A percentile compares a stretch with the other conserved stretches of the same genome.
phyloP scores from a whole-genome alignment of 2,113 vertebrate species.

The Canis aureus region DNA sequence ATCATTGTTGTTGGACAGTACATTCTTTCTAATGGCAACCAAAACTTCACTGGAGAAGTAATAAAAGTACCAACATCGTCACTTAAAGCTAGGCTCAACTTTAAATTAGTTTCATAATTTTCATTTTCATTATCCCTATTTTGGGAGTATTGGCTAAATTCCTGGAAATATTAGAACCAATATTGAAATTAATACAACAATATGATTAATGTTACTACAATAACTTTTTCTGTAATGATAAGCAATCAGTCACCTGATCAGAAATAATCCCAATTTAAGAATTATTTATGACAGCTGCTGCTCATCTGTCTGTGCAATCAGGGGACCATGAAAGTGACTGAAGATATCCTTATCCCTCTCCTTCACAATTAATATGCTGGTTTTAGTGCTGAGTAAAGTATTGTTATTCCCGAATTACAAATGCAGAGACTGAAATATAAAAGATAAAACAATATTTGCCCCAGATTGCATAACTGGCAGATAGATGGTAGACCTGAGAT shows the following conservation, averaged over 20 bases:
- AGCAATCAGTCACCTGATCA: not conserved
- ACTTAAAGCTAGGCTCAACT: not conserved
- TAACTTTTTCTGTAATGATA: not conserved
- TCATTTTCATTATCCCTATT: not conserved
- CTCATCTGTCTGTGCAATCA: not conserved
- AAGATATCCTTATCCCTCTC: not conserved
- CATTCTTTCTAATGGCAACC: not conserved
- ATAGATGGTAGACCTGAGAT: not conserved
- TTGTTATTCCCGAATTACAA: not conserved
- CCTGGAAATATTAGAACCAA: conserved; percentile 4
- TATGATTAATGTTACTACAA: not conserved
- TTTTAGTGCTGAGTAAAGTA: not conserved
- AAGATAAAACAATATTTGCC: not conserved
- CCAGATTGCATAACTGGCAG: not conserved
- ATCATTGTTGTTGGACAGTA: not conserved
- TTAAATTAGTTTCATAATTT: not conserved
- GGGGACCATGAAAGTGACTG: not conserved
- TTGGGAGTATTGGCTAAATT: not conserved
- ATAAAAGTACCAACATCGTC: not conserved
- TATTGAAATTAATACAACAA: conserved; percentile 34
- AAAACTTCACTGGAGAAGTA: not conserved
- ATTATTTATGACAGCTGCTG: not conserved
- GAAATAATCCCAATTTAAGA: not conserved
- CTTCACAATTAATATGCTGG: not conserved
- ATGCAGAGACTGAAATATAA: not conserved